Conservation (phyloP, 2,113 vertebrate species). For the Lamprotornis superbus region DNA sequence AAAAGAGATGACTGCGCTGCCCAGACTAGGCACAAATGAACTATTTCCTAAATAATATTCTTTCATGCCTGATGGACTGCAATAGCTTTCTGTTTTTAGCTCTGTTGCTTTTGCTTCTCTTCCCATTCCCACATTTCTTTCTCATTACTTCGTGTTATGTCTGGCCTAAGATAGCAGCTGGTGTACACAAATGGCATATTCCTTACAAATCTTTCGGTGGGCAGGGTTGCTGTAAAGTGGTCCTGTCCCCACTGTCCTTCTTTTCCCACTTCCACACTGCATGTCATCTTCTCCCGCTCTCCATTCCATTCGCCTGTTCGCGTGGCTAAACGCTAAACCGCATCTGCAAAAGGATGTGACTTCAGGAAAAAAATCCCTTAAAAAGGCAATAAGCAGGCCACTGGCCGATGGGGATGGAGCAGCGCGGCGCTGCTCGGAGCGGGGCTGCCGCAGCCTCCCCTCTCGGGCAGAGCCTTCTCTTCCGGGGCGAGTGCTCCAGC, state of each 20-base stretch:
- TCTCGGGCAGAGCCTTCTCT: not conserved
- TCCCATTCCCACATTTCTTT: constrained; percentile 31
- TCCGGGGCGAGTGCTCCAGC: not conserved
- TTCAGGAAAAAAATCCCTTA: not conserved
- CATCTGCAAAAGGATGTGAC: not conserved
- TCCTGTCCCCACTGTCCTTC: not conserved
- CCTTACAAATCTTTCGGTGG: not conserved
- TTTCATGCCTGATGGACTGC: not conserved
- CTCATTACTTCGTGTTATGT: constrained; percentile 24
- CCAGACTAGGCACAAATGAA: not conserved
- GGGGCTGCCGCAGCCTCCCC: not conserved
- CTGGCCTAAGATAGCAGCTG: constrained; percentile 6
- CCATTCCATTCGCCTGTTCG: not conserved
- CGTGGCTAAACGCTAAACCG: not conserved
- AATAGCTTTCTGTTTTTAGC: not conserved
- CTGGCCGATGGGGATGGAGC: accelerated
- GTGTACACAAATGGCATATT: not conserved
- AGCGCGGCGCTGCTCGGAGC: not conserved
- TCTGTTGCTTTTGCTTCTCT: constrained; percentile 29
- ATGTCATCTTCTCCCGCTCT: not conserved
- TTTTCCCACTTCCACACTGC: not conserved
- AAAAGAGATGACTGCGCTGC: not conserved
- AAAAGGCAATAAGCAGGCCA: not conserved
- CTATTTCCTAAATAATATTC: constrained; percentile 48
- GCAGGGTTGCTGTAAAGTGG: not conserved